Evolutionary conservation across 1,140 invertebrate genomes (phyloP).

Genomic region (Brachystomella parvula): DNA sequence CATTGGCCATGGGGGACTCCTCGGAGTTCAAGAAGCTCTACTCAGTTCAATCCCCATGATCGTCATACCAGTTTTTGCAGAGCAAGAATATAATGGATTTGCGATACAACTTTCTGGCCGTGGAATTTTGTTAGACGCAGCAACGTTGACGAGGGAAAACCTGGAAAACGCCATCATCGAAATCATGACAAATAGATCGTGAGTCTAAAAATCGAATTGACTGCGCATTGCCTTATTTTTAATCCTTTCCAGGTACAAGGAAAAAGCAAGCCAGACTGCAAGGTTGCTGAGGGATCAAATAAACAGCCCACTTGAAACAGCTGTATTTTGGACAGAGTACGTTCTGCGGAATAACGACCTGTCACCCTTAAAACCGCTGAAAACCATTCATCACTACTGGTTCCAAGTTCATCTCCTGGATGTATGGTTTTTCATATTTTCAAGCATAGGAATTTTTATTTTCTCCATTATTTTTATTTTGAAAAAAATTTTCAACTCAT

Average conservation of each 20-base stretch:
- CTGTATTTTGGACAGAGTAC: slow-evolving; percentile 31
- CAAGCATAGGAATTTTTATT: background rate
- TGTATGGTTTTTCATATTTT: slow-evolving; percentile 20
- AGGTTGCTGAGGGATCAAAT: slow-evolving; percentile 22
- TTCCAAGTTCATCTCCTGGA: slow-evolving; percentile 19
- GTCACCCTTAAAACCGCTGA: slow-evolving; percentile 10
- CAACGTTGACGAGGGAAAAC: background rate
- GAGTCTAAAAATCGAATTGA: background rate
- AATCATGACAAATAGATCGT: slow-evolving; percentile 8
- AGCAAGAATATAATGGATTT: slow-evolving; percentile 26
- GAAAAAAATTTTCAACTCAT: background rate
- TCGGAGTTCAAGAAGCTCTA: slow-evolving; percentile 19
- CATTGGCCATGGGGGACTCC: slow-evolving; percentile 25
- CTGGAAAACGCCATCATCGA: background rate
- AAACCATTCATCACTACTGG: slow-evolving; percentile 16
- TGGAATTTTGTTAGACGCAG: background rate
- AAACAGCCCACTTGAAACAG: slow-evolving; percentile 19
- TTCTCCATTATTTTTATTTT: background rate
- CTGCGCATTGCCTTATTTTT: background rate
- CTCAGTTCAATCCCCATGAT: slow-evolving; percentile 15
- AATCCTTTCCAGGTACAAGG: slow-evolving; percentile 27
- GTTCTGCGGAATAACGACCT: slow-evolving; percentile 22
- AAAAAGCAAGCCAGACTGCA: slow-evolving; percentile 11
- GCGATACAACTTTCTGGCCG: background rate
- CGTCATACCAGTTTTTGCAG: slow-evolving; percentile 24